Conservation (phyloP, 2,797 vertebrate genomes). For the Sebastes nivosus region DNA sequence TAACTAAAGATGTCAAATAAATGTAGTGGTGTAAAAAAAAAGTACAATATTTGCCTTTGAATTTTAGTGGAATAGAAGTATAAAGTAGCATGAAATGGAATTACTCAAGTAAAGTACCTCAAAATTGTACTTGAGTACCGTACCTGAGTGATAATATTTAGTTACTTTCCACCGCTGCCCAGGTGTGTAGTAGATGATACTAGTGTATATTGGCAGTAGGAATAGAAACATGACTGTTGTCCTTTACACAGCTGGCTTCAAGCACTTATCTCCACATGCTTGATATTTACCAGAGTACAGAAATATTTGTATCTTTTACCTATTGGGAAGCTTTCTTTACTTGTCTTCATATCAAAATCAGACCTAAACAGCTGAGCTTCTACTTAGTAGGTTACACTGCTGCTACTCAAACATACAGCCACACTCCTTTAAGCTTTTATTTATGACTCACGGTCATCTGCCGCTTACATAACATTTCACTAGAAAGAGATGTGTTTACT, state of each 20-base stretch:
- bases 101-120: neutral
- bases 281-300: neutral
- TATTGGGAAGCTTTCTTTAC: neutral
- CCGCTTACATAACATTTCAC: slow-evolving; percentile 11
- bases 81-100: no score
- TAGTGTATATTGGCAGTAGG: neutral
- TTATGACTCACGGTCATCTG: slow-evolving; percentile 49
- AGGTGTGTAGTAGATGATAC: neutral
- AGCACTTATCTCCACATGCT: neutral
- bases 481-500: slow-evolving; percentile 15
- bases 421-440: slow-evolving; percentile 41
- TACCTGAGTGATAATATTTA: neutral
- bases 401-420: neutral
- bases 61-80: no score
- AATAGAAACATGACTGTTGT: neutral
- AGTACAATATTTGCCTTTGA: no score
- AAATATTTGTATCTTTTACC: neutral
- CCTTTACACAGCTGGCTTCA: neutral
- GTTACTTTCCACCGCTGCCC: neutral
- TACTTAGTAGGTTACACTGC: neutral
- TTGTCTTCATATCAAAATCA: neutral
- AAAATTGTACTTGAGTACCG: neutral
- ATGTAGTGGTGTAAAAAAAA: neutral
- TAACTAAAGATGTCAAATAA: neutral
- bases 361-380: neutral